Evolutionary conservation across 2,113 vertebrate species (phyloP).

Genomic region (Conger conger): DNA sequence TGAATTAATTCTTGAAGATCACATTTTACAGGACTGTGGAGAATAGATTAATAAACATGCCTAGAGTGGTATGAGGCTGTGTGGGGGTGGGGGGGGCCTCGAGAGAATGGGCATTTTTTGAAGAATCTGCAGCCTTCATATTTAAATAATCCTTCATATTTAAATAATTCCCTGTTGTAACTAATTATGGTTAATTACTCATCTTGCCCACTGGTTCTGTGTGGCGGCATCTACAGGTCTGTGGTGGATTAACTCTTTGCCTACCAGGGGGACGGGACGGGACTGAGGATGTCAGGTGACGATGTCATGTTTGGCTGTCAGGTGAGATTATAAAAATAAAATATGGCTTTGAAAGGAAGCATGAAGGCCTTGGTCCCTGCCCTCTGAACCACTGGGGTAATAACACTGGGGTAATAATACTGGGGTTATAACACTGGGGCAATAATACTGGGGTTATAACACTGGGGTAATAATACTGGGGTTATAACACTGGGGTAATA

Average conservation of each 20-base stretch:
- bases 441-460: too few species aligned
- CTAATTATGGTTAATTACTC: slow-evolving; percentile 27
- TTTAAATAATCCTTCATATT: slow-evolving; percentile 46
- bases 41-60: neutral
- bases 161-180: slow-evolving; percentile 23
- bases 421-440: too few species aligned
- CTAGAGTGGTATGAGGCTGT: too few species aligned
- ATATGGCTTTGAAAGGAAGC: neutral
- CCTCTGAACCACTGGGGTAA: neutral
- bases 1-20: neutral
- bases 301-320: slow-evolving; percentile 15
- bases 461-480: too few species aligned
- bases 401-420: neutral
- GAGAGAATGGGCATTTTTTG: neutral
- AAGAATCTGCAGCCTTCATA: slow-evolving; percentile 28
- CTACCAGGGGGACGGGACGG: slow-evolving; percentile 14
- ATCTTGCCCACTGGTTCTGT: slow-evolving; percentile 33
- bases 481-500: too few species aligned
- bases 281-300: too few species aligned
- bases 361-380: neutral
- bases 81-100: neutral
- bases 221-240: slow-evolving; percentile 16
- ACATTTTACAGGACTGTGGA: neutral
- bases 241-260: slow-evolving; percentile 17
- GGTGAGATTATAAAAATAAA: neutral